Conservation (phyloP, 2,113 vertebrate genomes). For the Elachura formosa region DNA sequence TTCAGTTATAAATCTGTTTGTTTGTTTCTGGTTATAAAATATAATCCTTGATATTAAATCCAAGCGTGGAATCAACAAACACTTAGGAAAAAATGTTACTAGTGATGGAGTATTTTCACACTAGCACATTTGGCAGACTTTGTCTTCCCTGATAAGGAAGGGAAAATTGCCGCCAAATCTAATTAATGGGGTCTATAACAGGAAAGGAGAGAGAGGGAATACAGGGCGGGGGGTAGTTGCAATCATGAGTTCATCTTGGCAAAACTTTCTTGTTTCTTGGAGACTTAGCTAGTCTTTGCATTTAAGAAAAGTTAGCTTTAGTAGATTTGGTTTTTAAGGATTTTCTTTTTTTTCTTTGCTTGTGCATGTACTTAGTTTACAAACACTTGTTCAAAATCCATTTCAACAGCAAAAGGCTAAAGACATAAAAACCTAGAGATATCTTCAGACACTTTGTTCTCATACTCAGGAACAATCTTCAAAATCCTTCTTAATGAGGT, state of each 20-base stretch:
- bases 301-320: conserved; percentile 3
- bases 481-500: conserved; percentile 91
- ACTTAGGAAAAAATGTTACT: conserved; percentile 65
- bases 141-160: conserved; percentile 65
- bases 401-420: conserved; percentile 60
- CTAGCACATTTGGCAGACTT: conserved; percentile 72
- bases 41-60: conserved; percentile 73
- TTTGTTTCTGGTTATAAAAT: conserved; percentile 77
- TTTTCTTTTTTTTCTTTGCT: background rate
- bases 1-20: conserved; percentile 76
- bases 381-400: conserved; percentile 28
- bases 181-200: conserved; percentile 74
- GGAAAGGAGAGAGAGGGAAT: conserved; percentile 25
- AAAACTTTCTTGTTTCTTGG: conserved; percentile 60
- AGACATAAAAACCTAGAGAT: conserved; percentile 72
- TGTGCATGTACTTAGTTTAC: background rate
- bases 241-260: conserved; percentile 67
- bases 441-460: conserved; percentile 83
- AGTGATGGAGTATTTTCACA: conserved; percentile 72
- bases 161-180: conserved; percentile 73
- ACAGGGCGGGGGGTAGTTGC: background rate
- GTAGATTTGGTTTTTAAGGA: background rate
- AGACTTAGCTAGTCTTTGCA: conserved; percentile 1
- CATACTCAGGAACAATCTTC: conserved; percentile 87
- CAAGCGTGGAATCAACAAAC: conserved; percentile 74